Evolutionary conservation across 2,113 vertebrate genomes (phyloP).

Genomic region (Oreochromis tanganicae): DNA sequence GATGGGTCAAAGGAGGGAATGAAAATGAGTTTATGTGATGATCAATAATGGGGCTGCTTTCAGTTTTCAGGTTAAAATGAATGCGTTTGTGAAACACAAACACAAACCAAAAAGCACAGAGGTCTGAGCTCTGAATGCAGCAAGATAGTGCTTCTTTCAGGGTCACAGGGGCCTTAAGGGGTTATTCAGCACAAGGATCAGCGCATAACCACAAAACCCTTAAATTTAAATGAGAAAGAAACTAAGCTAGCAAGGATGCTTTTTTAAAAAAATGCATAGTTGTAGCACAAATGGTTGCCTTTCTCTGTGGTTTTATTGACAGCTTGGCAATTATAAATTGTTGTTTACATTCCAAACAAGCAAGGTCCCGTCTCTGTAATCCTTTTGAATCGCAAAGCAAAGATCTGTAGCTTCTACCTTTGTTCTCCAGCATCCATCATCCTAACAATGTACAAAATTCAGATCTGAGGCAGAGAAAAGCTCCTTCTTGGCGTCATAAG

Average conservation of each 20-base stretch:
- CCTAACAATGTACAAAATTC: slow-evolving; percentile 3
- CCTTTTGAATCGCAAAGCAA: not conserved
- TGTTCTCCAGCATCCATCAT: not conserved
- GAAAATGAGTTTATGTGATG: not conserved
- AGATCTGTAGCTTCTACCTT: not conserved
- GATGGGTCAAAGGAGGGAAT: not conserved
- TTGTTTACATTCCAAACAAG: slow-evolving; percentile 37
- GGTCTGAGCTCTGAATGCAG: not conserved
- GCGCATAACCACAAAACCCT: not conserved
- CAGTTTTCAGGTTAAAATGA: not conserved
- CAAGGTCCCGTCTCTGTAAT: not conserved
- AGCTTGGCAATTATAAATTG: slow-evolving; percentile 19
- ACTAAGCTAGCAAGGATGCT: not conserved
- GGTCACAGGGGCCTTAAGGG: not conserved
- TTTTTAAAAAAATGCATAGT: not conserved
- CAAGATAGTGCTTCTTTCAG: not conserved
- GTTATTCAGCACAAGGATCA: not conserved
- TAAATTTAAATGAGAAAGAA: not conserved
- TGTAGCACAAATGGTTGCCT: not conserved
- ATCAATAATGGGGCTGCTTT: not conserved
- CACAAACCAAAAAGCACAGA: not conserved
- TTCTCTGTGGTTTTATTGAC: not conserved
- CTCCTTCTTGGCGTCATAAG: not conserved
- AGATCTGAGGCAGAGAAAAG: slow-evolving; percentile 6
- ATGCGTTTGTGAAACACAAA: not conserved